Evolutionary conservation across 2,113 vertebrate species (phyloP), one percentile per base, ranked within the genome.

Genomic region (Triplophysa tibetana): DNA sequence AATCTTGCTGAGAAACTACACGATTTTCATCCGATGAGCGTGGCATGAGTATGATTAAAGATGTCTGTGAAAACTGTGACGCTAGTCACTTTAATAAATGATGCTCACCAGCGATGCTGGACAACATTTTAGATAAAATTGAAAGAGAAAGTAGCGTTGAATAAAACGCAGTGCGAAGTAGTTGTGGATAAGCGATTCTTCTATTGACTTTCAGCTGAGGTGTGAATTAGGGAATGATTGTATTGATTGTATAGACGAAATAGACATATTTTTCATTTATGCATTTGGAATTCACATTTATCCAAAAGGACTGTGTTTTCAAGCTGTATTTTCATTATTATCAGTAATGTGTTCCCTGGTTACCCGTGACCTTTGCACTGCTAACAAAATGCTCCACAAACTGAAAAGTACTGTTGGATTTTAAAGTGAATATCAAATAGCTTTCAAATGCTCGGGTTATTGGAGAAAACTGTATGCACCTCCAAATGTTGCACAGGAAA

Each of bases 31-130:
- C 64, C 67, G 56, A 8, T 78, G 64, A 79, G 56, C 70, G 7
- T 64, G 68, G 60, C 54, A 63, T 26, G 48, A 10, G 43, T 21
- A 23, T 70, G 58, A 79, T 80, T 73, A 80, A 79, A 19, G 64
- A 63, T 24, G 13, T 69, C 29, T 45, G 6, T 43, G 65, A 23
- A 19, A 29, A 70, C 19, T 45, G 8, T 8, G 60, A n/a, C 64
- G 21, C 45, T 68, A 45, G 56, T 16, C 21, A 24, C 1, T 14
- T 14, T 14, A 48, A 78, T 56, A 23, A 69, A 48, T 48, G 21
- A 24, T 61, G n/a, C 69, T 65, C 16, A 58, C 45, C 8, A 73
- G 61, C 33, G 16, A 21, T 78, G 8, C 26, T 13, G 33, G 62
- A 11, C 41, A 62, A n/a, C 19, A 16, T 64, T 13, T 38, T 62